Evolutionary conservation across 1,140 invertebrate genomes (phyloP).

Genomic region (Macrobrachium nipponense): DNA sequence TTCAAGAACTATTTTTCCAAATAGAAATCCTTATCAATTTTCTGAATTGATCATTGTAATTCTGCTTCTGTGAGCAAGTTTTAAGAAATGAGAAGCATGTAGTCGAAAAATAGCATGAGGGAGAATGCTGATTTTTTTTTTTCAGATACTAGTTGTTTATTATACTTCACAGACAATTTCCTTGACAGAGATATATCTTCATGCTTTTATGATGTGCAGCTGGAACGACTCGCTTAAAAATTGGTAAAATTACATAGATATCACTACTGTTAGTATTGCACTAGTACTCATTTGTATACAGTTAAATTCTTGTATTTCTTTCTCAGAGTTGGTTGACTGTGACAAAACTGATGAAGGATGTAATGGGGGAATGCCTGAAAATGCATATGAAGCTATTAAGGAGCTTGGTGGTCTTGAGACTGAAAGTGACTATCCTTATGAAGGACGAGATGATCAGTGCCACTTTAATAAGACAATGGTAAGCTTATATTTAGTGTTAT

Average conservation of each 20-base stretch:
- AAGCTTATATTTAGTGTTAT: not conserved
- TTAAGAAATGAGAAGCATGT: too few species aligned
- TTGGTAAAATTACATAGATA: too few species aligned
- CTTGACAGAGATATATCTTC: too few species aligned
- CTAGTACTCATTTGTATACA: not conserved
- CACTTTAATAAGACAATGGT: conserved; percentile 78
- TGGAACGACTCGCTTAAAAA: too few species aligned
- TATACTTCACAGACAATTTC: too few species aligned
- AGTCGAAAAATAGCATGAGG: too few species aligned
- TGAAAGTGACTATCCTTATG: conserved; percentile 94
- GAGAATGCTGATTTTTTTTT: too few species aligned
- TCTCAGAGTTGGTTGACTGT: conserved; percentile 92
- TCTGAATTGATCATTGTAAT: not conserved
- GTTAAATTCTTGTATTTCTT: not conserved
- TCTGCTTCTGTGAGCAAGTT: too few species aligned
- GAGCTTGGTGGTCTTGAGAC: conserved; percentile 90
- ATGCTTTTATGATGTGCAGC: too few species aligned
- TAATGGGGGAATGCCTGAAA: conserved; percentile 89
- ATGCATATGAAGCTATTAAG: conserved; percentile 90
- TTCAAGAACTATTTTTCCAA: conserved; percentile 2
- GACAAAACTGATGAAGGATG: conserved; percentile 93
- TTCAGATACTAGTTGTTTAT: too few species aligned
- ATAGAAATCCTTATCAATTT: conserved; percentile 1
- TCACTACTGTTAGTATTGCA: too few species aligned
- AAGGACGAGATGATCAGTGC: conserved; percentile 84